Evolutionary conservation across 2,888 invertebrate species (phyloP).

Genomic region (Leucozona laternaria): DNA sequence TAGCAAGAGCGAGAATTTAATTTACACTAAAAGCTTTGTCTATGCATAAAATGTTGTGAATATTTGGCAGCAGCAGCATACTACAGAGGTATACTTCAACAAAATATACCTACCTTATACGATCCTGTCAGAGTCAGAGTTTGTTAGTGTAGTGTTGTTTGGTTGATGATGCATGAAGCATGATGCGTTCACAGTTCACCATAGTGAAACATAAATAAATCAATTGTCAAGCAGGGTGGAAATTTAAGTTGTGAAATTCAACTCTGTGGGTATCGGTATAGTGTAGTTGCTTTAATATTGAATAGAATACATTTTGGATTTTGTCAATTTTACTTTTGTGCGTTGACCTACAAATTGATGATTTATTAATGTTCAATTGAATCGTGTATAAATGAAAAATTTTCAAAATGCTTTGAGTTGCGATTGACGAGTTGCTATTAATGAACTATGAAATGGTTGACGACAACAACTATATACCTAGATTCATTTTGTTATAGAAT

Average conservation of each 20-base stretch:
- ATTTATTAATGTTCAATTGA: slow-evolving; percentile 27
- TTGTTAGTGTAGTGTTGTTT: slow-evolving; percentile 5
- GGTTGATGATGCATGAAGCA: slow-evolving; percentile 18
- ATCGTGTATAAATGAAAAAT: neutral
- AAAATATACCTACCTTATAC: neutral
- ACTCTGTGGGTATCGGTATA: neutral
- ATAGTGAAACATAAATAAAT: slow-evolving; percentile 4
- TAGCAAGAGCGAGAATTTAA: slow-evolving; percentile 13
- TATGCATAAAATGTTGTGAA: slow-evolving; percentile 24
- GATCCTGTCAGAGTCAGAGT: neutral
- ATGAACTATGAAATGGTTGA: neutral
- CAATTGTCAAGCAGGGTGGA: neutral
- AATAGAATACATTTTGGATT: slow-evolving; percentile 6
- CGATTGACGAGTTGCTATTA: neutral
- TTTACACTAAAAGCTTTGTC: slow-evolving; percentile 44
- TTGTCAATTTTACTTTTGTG: slow-evolving; percentile 14
- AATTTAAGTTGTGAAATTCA: neutral
- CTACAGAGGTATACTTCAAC: neutral
- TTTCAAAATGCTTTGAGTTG: neutral
- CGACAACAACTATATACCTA: neutral
- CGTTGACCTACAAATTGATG: slow-evolving; percentile 48
- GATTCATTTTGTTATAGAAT: neutral
- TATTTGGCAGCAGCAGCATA: slow-evolving; percentile 5
- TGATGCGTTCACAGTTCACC: slow-evolving; percentile 9
- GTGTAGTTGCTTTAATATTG: neutral